phyloP scores from a whole-genome alignment of 1,140 invertebrate species.

The Caenorhabditis remanei region DNA sequence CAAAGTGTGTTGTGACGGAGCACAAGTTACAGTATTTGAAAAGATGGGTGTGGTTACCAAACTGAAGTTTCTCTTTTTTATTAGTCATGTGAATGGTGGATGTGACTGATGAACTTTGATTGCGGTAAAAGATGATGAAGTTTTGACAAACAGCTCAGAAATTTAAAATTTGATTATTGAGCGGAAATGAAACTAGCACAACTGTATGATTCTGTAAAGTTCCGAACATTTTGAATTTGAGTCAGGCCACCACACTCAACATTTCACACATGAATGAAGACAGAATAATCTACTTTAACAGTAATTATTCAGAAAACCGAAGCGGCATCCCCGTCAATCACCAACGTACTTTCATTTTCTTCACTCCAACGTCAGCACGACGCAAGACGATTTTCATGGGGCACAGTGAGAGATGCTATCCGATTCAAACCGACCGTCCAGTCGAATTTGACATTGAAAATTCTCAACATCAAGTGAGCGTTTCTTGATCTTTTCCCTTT shows the following conservation, averaged over 20 bases:
- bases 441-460: constrained; percentile 58
- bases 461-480: constrained; percentile 59
- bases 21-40: not conserved
- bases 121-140: too few species aligned
- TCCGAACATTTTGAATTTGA: too few species aligned
- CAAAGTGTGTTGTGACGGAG: not conserved
- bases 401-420: constrained; percentile 63
- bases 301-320: constrained; percentile 55
- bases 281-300: too few species aligned
- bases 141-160: too few species aligned
- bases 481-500: constrained; percentile 16
- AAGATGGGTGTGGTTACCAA: too few species aligned
- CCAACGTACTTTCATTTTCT: constrained; percentile 54
- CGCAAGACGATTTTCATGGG: constrained; percentile 61
- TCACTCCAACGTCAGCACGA: constrained; percentile 58
- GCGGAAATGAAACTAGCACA: too few species aligned
- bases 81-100: not conserved
- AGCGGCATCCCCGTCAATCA: constrained; percentile 35
- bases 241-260: too few species aligned
- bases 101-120: too few species aligned
- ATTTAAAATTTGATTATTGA: too few species aligned
- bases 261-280: too few species aligned
- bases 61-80: too few species aligned
- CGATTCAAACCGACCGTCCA: constrained; percentile 44
- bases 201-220: too few species aligned